Evolutionary conservation across 2,888 invertebrate genomes (phyloP), one percentile per base, ranked within the genome.

Genomic region (Patella ulyssiponensis): DNA sequence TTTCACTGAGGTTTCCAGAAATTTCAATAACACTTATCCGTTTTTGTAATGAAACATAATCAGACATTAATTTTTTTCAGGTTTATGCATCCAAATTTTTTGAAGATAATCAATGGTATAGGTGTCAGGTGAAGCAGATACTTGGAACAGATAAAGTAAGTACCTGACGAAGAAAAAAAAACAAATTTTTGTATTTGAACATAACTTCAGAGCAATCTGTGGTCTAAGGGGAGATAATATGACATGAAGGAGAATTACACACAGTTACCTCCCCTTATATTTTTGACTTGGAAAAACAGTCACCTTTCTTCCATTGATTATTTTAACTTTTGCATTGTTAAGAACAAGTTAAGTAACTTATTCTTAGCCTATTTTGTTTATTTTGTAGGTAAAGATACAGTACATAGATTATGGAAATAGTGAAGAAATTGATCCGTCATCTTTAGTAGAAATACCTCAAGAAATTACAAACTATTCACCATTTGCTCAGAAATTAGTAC

Each of bases 341-440:
- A n/a, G 51, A 17, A n/a, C 52, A n/a, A 20, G 17, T n/a, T 54
- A 27, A 27, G 4, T 56, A 17, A 33, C 15, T 73, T 44, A 56
- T 7, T 20, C 14, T 20, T 0, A 51, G 33, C 11, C 3, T 71
- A 44, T 71, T n/a, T 27, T 52, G 44, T 75, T 2, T 1, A 70
- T 20, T 76, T 82, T 81, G 27, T 84, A 89, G 89, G 82, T 85
- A 27, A 87, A 86, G 79, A 88, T 90, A 17, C 88, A 86, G 82
- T 90, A 87, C 74, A 83, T 90, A 70, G 90, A 90, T 80, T 90
- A 86, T 80, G 90, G 90, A 0, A 90, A 90, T 80, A 84, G 83
- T 64, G 90, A 90, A 77, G 89, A 89, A 72, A 80, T 87, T 64
- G 51, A 78, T 71, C 72, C 77, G 56, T 76, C 76, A n/a, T 80